Percentiles rank a stretch among this genome's conserved stretches.
phyloP scores from a whole-genome alignment of 1,140 invertebrate species.

The Drosophila ohnishii region DNA sequence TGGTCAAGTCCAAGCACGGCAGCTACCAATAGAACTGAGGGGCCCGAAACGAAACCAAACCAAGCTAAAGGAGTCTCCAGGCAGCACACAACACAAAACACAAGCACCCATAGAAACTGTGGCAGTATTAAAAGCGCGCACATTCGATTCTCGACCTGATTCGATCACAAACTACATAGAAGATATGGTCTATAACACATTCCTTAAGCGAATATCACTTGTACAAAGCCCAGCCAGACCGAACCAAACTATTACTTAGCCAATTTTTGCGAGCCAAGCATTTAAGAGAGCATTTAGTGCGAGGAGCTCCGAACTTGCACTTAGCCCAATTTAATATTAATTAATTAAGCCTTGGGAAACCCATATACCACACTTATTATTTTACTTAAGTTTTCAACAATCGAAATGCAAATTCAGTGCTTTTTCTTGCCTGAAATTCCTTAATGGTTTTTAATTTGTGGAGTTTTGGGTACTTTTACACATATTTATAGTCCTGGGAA shows the following conservation, averaged over 20 bases:
- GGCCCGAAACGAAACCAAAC: slow-evolving; percentile 76
- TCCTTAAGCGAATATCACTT: slow-evolving; percentile 1
- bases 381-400: not conserved
- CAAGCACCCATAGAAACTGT: slow-evolving; percentile 32
- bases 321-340: not conserved
- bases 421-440: slow-evolving; percentile 2
- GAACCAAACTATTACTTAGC: slow-evolving; percentile 30
- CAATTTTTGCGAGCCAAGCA: slow-evolving; percentile 38
- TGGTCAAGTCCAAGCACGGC: slow-evolving; percentile 88
- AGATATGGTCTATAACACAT: slow-evolving; percentile 14
- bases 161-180: slow-evolving; percentile 18
- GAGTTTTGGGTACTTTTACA: not conserved
- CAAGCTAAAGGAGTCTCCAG: slow-evolving; percentile 38
- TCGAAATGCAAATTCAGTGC: not conserved
- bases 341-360: not conserved
- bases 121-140: slow-evolving; percentile 67
- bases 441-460: slow-evolving; percentile 1
- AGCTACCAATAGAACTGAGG: slow-evolving; percentile 65
- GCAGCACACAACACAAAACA: not conserved
- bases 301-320: not conserved
- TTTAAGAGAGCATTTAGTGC: slow-evolving; percentile 29
- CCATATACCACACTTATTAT: not conserved
- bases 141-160: slow-evolving; percentile 47
- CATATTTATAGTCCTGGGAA: not conserved
- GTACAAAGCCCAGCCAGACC: slow-evolving; percentile 3